Evolutionary conservation across 2,888 invertebrate genomes (phyloP).

Genomic region (Harpalus rubripes): DNA sequence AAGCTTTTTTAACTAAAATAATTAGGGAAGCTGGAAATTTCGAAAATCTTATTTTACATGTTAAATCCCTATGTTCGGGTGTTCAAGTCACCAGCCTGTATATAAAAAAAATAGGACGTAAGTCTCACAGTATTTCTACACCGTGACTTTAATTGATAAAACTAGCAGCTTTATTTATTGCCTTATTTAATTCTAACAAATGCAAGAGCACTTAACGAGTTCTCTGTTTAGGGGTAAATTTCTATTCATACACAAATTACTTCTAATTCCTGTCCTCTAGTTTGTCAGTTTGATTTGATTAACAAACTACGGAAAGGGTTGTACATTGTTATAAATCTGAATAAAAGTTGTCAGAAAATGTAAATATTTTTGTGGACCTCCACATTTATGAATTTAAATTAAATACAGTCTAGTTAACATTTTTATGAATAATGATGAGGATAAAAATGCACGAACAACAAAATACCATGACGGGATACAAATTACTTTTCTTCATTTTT

Average conservation of each 20-base stretch:
- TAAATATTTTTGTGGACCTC: constrained; percentile 29
- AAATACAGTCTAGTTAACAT: constrained; percentile 30
- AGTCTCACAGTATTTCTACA: no score
- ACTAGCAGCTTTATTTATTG: no score
- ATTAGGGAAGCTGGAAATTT: no score
- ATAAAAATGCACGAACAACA: constrained; percentile 23
- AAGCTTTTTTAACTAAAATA: no score
- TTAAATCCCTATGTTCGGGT: no score
- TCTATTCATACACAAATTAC: constrained; percentile 30
- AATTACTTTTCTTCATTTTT: neutral
- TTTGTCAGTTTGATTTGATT: constrained; percentile 39
- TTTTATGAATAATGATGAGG: constrained; percentile 40
- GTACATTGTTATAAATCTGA: constrained; percentile 43
- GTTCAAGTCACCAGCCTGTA: no score
- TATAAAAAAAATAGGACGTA: no score
- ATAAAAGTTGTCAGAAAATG: constrained; percentile 40
- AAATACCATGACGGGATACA: neutral
- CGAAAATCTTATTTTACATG: no score
- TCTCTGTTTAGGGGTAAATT: neutral
- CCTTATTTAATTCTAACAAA: no score
- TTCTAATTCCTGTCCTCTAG: neutral
- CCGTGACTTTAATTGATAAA: no score
- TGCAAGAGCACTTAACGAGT: neutral
- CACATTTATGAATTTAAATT: constrained; percentile 20
- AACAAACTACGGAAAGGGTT: constrained; percentile 27